Evolutionary conservation across 2,888 invertebrate species (phyloP).

Genomic region (Pilophorus perplexus): DNA sequence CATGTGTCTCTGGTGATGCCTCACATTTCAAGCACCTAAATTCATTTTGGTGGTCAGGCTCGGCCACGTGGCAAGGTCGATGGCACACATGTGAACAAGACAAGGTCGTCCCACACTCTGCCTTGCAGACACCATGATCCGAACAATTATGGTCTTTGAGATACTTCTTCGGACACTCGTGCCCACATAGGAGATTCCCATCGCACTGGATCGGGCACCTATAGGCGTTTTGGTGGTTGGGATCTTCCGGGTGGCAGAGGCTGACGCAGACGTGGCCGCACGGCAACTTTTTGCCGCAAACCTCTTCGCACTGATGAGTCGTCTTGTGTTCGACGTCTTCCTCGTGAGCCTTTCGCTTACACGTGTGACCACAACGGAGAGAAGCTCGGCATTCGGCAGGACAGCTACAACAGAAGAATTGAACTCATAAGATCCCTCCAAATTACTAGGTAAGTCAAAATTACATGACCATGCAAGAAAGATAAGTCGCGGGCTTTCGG

Average conservation of each 20-base stretch:
- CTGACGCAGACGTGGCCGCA: slow-evolving; percentile 65
- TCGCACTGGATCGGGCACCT: slow-evolving; percentile 57
- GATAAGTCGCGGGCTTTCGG: not conserved
- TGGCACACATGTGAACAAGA: slow-evolving; percentile 41
- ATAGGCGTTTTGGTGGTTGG: slow-evolving; percentile 55
- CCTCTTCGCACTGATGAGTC: slow-evolving; percentile 53
- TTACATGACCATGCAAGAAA: not conserved
- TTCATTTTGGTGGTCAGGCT: slow-evolving; percentile 46
- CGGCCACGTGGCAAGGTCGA: slow-evolving; percentile 23
- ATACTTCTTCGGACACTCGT: not conserved
- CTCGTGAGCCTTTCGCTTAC: not conserved
- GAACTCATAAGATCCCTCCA: not conserved
- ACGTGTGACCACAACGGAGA: slow-evolving; percentile 19
- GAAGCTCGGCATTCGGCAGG: not conserved
- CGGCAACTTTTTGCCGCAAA: slow-evolving; percentile 56
- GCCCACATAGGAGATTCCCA: slow-evolving; percentile 52
- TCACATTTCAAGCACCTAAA: not conserved
- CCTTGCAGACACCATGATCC: not conserved
- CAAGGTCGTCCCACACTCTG: slow-evolving; percentile 7
- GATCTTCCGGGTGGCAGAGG: slow-evolving; percentile 62
- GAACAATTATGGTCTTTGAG: slow-evolving; percentile 2
- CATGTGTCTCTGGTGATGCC: not conserved
- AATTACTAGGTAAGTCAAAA: not conserved
- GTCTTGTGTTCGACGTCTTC: slow-evolving; percentile 10
- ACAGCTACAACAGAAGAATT: too few relatives aligned